Evolutionary conservation across 2,888 invertebrate species (phyloP), one percentile per base, ranked within the genome.

Genomic region (Chromoteleia sp.): DNA sequence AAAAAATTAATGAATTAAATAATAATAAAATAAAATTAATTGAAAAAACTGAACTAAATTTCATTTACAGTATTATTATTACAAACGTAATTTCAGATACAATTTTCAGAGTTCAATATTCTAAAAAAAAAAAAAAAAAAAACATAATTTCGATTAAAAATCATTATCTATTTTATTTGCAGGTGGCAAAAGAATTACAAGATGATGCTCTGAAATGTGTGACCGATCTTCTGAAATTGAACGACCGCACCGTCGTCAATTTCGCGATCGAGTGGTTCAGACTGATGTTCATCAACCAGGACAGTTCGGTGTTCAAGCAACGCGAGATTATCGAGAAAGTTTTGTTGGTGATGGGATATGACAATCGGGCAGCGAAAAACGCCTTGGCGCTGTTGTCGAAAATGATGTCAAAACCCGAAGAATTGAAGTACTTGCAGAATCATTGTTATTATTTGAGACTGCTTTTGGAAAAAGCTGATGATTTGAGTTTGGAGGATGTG

Each of bases 391-490:
- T 91, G 65, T 83, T 92, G 14, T 86, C 85, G 8, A 86, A 84
- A 83, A 89, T 92, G 86, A 86, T 88, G 14, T 83, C 81, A 7
- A 86, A 84, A 33, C 84, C 87, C 1, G 85, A 83, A 0, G 90
- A 90, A 21, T 85, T 85, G 56, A 71, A 86, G 14, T 88, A 84
- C 68, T 88, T 95, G 33, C 93, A 94, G 85, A 92, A 93, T n/a
- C 94, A 95, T 85, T 93, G 94, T 81, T 88, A 93, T 21, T 93
- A 94, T 87, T 92, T 95, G 89, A 92, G 95, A 90, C 93, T 94
- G 43, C 90, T 97, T 33, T 91, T 98, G 12, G 97, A 97, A 88
- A 95, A 95, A 91, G 92, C 96, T 65, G 95, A 96, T 88, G 94
- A 95, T 74, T 94, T 97, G 91, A 93, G 94, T 19, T 91, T 97